phyloP scores from a whole-genome alignment of 2,113 vertebrate genomes.

The Datnioides undecimradiatus region DNA sequence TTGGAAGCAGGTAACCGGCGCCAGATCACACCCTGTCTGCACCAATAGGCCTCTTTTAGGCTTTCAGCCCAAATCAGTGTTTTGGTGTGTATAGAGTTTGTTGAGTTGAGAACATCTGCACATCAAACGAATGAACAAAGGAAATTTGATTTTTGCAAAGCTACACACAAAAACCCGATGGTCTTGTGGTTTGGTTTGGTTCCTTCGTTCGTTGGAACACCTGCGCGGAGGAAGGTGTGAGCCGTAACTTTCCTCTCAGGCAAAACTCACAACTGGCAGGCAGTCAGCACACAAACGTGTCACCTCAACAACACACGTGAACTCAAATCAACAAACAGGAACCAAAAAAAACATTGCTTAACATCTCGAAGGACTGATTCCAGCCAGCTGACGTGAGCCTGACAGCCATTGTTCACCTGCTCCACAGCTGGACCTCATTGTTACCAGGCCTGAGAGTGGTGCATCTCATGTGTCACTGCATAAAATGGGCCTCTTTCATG shows the following conservation, averaged over 20 bases:
- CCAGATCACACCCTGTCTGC: too few relatives aligned
- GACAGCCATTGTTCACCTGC: background rate
- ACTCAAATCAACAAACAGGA: background rate
- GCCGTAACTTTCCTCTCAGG: background rate
- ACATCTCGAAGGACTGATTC: background rate
- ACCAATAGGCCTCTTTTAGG: too few relatives aligned
- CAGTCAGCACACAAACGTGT: background rate
- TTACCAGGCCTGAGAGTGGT: background rate
- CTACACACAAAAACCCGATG: too few relatives aligned
- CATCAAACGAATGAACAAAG: too few relatives aligned
- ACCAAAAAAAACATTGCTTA: background rate
- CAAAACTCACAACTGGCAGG: background rate
- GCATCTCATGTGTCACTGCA: conserved; percentile 11
- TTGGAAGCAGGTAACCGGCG: too few relatives aligned
- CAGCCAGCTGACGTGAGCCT: background rate
- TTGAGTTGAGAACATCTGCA: too few relatives aligned
- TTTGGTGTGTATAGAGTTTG: too few relatives aligned
- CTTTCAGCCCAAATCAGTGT: too few relatives aligned
- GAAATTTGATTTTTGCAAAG: too few relatives aligned
- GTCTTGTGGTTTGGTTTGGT: too few relatives aligned
- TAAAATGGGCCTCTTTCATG: background rate
- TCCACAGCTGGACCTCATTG: background rate
- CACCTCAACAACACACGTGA: background rate
- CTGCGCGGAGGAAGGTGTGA: too few relatives aligned
- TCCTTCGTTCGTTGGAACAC: too few relatives aligned